Conservation (phyloP, 1,140 invertebrate species). For the Oryctes rhinoceros region DNA sequence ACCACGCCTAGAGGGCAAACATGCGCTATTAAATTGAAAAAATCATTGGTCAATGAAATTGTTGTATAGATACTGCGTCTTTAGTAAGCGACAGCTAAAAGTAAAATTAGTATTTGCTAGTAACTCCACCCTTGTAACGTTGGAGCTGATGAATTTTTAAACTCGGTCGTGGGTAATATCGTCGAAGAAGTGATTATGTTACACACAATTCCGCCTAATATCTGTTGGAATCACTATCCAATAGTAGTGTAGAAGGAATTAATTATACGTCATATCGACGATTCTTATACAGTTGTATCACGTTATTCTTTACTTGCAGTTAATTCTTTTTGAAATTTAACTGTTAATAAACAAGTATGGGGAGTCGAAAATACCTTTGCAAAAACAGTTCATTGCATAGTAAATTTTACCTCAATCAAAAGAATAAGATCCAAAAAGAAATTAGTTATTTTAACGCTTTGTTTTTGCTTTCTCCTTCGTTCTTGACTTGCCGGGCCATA, state of each 20-base stretch:
- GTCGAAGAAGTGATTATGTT: conserved; percentile 34
- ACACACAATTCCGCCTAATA: conserved; percentile 11
- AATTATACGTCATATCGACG: background rate
- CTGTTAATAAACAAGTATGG: too few species aligned
- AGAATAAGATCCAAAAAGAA: too few species aligned
- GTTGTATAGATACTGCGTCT: background rate
- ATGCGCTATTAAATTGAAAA: conserved; percentile 37
- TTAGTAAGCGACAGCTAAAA: conserved; percentile 1
- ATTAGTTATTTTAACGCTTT: too few species aligned
- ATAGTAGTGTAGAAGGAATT: background rate
- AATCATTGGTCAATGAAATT: conserved; percentile 40
- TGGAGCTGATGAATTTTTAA: conserved; percentile 38
- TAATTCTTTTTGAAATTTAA: too few species aligned
- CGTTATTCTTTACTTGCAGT: background rate
- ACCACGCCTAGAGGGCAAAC: conserved; percentile 42
- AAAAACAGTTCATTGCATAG: too few species aligned
- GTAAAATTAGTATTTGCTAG: conserved; percentile 1
- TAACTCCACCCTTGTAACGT: conserved; percentile 40
- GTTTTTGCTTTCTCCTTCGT: too few species aligned
- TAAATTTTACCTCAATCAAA: too few species aligned
- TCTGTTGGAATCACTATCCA: background rate
- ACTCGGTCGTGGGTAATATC: conserved; percentile 40
- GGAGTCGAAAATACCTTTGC: too few species aligned
- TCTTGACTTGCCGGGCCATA: too few species aligned
- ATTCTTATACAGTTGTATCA: background rate